phyloP scores from a whole-genome alignment of 2,888 invertebrate genomes.

The Drosophila heteroneura region DNA sequence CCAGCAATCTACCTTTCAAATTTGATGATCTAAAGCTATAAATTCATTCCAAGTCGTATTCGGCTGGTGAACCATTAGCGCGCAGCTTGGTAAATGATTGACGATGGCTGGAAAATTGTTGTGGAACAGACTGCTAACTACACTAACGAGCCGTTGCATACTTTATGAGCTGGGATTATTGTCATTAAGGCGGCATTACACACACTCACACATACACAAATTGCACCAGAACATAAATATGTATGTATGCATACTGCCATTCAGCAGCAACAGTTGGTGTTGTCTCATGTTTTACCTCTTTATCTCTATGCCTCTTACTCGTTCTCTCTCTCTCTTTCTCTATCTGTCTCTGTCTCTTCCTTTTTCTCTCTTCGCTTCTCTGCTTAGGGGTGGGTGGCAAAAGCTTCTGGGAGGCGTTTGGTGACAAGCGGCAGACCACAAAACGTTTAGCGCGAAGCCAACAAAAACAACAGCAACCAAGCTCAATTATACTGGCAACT shows the following conservation, averaged over 20 bases:
- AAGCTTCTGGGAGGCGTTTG: conserved; percentile 13
- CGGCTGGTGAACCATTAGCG: not conserved
- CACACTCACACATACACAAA: conserved; percentile 21
- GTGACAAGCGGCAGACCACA: conserved; percentile 52
- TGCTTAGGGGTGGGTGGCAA: conserved; percentile 6
- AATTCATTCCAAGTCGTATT: not conserved
- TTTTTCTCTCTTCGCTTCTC: not conserved
- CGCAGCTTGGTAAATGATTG: conserved; percentile 28
- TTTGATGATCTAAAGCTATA: not conserved
- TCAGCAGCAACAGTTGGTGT: conserved; percentile 63
- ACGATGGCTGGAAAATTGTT: conserved; percentile 42
- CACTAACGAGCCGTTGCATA: conserved; percentile 59
- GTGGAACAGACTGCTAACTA: conserved; percentile 40
- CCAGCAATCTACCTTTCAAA: not conserved
- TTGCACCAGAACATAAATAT: not conserved
- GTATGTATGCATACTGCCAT: not conserved
- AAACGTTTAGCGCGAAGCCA: conserved; percentile 62
- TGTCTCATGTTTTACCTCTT: conserved; percentile 7
- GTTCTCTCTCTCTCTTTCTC: not conserved
- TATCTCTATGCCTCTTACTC: not conserved
- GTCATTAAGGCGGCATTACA: conserved; percentile 57
- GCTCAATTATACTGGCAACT: conserved; percentile 54
- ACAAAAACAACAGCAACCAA: conserved; percentile 23
- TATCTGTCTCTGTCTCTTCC: not conserved
- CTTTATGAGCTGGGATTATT: conserved; percentile 70